Base-by-base conservation (phyloP, 2,113 vertebrate genomes). In the Dipodomys merriami region DNA sequence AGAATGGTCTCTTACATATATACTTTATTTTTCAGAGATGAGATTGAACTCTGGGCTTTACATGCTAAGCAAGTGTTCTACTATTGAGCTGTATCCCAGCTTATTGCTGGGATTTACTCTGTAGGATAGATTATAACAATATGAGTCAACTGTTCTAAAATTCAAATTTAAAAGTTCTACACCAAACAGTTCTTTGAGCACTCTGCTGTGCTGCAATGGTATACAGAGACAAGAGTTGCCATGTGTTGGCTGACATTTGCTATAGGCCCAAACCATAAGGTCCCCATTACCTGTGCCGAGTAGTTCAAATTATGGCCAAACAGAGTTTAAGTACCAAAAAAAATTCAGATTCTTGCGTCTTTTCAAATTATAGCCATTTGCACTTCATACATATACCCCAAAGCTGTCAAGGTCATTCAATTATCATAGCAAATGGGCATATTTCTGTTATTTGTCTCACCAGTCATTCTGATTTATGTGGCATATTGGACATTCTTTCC, bases 361-460 rank as follows among this genome's bases (percentile, higher is more conserved):
- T 78, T 67, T 53, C 33, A 84, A 23, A 84, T 81, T 39, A 84
- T 0, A 67, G 87, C 6, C 60, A 27, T 35, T 33, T 53, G 22
- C 64, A 44, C 2, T 19, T 49, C n/a, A 39, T 0, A 30, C 15
- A 19, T 33, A 29, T 4, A 12, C 1, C 1, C 15, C 25, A 23
- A n/a, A 8, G 25, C 16, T 81, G 25, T n/a, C 3, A 22, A 39
- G 64, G 27, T 81, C 7, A 35, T 25, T 77, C 18, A 16, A 5
- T 1, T 67, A 44, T 27, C 53, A 81, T 53, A 57, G 29, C 39
- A 74, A 74, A 39, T 6, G 29, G 33, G 67, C 60, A 80, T 3
- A 19, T 86, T 46, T 29, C 49, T 60, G 49, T 33, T 77, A 62
- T 73, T 80, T 39, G 27, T 81, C 68, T 88, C 33, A 3, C 81